Conservation (phyloP, 2,797 vertebrate species). For the Bucorvus abyssinicus region DNA sequence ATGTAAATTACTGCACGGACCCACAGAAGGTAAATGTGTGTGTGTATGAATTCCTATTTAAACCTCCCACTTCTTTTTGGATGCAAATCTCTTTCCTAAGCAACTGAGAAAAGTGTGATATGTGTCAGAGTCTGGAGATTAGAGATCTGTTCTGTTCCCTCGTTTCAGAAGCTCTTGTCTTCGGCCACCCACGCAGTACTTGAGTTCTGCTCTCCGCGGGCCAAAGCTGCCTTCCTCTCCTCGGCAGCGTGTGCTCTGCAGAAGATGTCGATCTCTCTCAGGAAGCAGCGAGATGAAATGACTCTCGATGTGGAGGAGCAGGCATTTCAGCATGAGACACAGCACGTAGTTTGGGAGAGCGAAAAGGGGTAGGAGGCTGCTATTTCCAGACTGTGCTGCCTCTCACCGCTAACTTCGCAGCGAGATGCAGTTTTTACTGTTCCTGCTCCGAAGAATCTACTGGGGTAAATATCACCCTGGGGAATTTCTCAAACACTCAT, state of each 20-base stretch:
- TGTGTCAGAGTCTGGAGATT: slow-evolving; percentile 72
- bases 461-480: slow-evolving; percentile 8
- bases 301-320: slow-evolving; percentile 39
- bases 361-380: slow-evolving; percentile 63
- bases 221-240: slow-evolving; percentile 63
- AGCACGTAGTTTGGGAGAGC: slow-evolving; percentile 54
- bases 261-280: slow-evolving; percentile 56
- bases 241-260: neutral
- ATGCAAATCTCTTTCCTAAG: slow-evolving; percentile 70
- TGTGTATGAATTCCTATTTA: slow-evolving; percentile 52
- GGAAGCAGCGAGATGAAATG: slow-evolving; percentile 50
- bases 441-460: slow-evolving; percentile 28
- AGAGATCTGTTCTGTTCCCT: slow-evolving; percentile 71
- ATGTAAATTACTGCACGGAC: neutral
- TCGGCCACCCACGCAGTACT: slow-evolving; percentile 65
- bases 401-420: neutral
- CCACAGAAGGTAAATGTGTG: neutral
- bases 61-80: slow-evolving; percentile 70
- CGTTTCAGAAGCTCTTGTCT: slow-evolving; percentile 68
- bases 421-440: neutral
- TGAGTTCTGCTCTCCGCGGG: slow-evolving; percentile 55
- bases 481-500: slow-evolving; percentile 26
- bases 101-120: slow-evolving; percentile 68
- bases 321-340: slow-evolving; percentile 54
- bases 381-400: slow-evolving; percentile 44